Base-by-base conservation (phyloP, 2,888 invertebrate genomes). In the Chrysina gloriosa region DNA sequence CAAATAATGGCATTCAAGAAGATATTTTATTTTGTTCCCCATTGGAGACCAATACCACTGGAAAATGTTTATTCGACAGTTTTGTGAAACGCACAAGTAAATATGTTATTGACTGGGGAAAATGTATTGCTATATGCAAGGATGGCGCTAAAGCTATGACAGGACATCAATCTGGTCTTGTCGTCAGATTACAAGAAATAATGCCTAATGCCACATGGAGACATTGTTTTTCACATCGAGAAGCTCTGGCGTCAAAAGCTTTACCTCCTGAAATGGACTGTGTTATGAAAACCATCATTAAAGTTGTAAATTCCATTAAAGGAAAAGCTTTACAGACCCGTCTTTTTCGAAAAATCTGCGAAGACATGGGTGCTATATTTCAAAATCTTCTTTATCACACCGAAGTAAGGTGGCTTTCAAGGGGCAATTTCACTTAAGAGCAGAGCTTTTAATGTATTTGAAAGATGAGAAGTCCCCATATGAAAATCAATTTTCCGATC, bases 141-240 rank as follows among this genome's bases (percentile, higher is more conserved):
- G 76, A 75, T 71, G 72, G 74, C 58, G 75, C 75, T 63, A 75
- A 74, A 74, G 74, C 74, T 69, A 75, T 75, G 74, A 75, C 73
- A 72, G 74, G 74, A 61, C 68, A 70, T 68, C 74, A 73, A 64
- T 72, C 71, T 66, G 75, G 75, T 71, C 70, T 75, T 66, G 45
- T 74, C 72, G 73, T 11, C 11, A 36, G 36, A 36, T 11, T 36
- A 11, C 9, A 36, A 36, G 36, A 36, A 36, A 9, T n/a, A 11
- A 36, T 36, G 36, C 36, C 2, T n/a, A 36, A 36, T 11, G 36
- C 36, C 11, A n/a, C n/a, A n/a, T 36, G 36, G 36, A 36, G 9
- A 11, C 36, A 36, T 36, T 36, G 36, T 11, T 36, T 36, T 36
- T 36, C n/a, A 9, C 36, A 36, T 36, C 36, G 36, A 9, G 2